Base-by-base conservation (phyloP, 2,888 invertebrate genomes). In the Diplolepis rosae region DNA sequence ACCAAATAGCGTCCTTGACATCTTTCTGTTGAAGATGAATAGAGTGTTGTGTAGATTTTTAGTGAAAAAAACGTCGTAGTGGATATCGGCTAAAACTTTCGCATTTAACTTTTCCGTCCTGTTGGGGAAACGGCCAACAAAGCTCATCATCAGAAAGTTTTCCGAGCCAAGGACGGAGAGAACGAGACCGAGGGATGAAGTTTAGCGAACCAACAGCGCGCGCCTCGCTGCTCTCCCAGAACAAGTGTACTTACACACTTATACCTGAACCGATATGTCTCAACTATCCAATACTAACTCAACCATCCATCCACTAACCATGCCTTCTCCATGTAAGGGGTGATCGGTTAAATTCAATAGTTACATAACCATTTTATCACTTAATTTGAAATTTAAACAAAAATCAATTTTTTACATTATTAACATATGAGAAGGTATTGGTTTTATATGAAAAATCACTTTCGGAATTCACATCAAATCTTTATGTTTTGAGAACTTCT, bases 51-150 rank as follows among this genome's bases (percentile, higher is more conserved):
- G 74, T 77, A 77, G 77, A 79, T 79, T 82, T 84, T 84, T 82
- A 81, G 80, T 76, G 78, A 70, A 74, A 72, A 79, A 78, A 76
- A 68, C 79, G 80, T 78, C 79, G 76, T 77, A 78, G 79, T 77
- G 83, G 83, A 85, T 87, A 86, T 86, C 85, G 83, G 84, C 82
- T 85, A 84, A 85, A 87, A 87, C 87, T 87, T 87, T 87, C 81
- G 84, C 86, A 87, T 87, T 87, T 86, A 87, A 87, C 87, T 87
- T 87, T 85, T 84, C 85, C 87, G 85, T 86, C 79, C 85, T 84
- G 83, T 77, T 78, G 80, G 84, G 83, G 83, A 85, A 86, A 84
- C 86, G 85, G 81, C 85, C 87, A 86, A 87, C 87, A 87, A 87
- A 87, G 87, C 87, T 87, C 87, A 87, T 87, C 87, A 85, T 81